A percentile compares a stretch with the other conserved stretches of the same genome.
These are phyloP conservation scores for Bovichtus variegatus DNA, from an alignment of 2,797 vertebrate genomes.

Conservation along the genomic window DNA sequence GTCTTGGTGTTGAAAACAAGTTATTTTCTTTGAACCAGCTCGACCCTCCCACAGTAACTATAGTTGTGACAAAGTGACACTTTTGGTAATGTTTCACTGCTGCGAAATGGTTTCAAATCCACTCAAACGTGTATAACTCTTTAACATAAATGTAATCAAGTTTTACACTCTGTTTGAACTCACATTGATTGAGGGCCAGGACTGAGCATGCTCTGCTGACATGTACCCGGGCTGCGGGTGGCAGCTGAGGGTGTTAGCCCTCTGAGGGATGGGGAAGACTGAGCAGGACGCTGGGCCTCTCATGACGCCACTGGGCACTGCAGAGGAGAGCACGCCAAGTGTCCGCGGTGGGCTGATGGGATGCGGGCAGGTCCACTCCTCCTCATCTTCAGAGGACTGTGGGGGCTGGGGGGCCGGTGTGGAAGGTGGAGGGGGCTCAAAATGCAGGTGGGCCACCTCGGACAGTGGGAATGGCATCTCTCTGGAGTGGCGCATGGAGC, in stretches of 20 bases:
- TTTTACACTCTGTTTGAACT: slow-evolving; percentile 65
- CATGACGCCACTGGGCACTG: slow-evolving; percentile 84
- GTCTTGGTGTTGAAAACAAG: background rate
- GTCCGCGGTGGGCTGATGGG: slow-evolving; percentile 89
- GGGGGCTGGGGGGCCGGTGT: slow-evolving; percentile 80
- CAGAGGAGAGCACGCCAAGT: slow-evolving; percentile 80
- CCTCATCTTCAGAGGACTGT: slow-evolving; percentile 95
- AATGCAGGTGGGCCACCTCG: slow-evolving; percentile 92
- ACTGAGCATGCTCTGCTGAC: slow-evolving; percentile 95
- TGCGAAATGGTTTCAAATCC: background rate
- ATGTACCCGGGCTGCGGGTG: slow-evolving; percentile 88
- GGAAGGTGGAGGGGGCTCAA: slow-evolving; percentile 88
- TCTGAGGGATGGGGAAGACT: slow-evolving; percentile 90
- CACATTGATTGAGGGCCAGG: slow-evolving; percentile 98
- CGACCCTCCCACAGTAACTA: background rate
- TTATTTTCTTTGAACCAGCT: slow-evolving; percentile 3
- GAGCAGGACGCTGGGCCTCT: slow-evolving; percentile 95
- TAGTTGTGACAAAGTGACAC: background rate
- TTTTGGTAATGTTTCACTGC: background rate
- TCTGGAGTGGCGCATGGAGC: slow-evolving; percentile 82
- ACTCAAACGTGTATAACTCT: background rate
- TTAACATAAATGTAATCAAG: background rate
- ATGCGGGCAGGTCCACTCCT: slow-evolving; percentile 94
- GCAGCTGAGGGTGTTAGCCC: slow-evolving; percentile 86
- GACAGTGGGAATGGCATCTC: slow-evolving; percentile 87